phyloP scores from a whole-genome alignment of 2,113 vertebrate species.

The Pagrus major region DNA sequence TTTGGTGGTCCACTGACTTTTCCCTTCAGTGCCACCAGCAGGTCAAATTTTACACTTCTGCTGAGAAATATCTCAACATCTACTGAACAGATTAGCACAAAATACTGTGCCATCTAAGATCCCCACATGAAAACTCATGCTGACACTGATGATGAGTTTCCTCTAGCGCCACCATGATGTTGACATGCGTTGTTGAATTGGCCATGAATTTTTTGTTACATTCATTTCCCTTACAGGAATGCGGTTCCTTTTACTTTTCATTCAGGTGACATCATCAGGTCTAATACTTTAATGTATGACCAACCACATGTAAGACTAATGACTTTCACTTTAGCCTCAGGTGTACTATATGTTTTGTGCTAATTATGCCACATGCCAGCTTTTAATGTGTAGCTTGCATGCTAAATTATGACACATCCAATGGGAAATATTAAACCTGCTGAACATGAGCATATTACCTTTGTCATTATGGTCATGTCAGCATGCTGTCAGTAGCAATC shows the following conservation, averaged over 20 bases:
- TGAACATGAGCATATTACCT: neutral
- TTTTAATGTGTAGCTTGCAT: neutral
- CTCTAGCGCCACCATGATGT: neutral
- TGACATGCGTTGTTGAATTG: neutral
- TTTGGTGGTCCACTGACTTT: no score
- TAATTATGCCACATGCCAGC: neutral
- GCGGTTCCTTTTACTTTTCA: neutral
- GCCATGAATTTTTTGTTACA: no score
- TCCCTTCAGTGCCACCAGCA: neutral
- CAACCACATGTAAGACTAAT: neutral
- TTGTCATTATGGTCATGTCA: neutral
- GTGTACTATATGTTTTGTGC: neutral
- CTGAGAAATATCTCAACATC: no score
- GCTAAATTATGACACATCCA: neutral
- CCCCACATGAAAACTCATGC: neutral
- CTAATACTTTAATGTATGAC: neutral
- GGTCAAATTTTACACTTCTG: neutral
- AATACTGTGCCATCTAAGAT: neutral
- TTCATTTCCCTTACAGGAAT: no score
- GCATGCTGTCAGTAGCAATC: slow-evolving; percentile 4
- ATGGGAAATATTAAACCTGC: neutral
- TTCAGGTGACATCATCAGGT: neutral
- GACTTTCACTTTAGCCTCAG: neutral
- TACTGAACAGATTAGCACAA: neutral
- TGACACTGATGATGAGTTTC: neutral